A percentile compares a stretch with the other conserved stretches of the same genome.
Conservation (phyloP, 2,113 vertebrate species). For the Girardinichthys multiradiatus region DNA sequence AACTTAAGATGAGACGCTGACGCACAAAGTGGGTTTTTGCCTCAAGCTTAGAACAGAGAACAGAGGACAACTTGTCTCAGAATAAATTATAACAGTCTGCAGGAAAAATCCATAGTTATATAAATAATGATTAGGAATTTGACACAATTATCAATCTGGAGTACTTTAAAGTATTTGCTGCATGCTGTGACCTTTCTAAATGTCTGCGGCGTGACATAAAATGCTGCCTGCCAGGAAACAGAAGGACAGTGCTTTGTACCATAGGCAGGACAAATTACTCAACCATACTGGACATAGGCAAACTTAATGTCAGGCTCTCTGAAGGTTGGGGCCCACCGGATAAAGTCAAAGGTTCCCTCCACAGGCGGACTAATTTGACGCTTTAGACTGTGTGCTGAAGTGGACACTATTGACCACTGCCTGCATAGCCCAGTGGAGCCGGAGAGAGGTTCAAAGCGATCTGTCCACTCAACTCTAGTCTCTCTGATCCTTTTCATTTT, state of each 20-base stretch:
- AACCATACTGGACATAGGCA: slow-evolving; percentile 40
- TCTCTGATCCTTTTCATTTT: slow-evolving; percentile 59
- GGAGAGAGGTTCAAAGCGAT: slow-evolving; percentile 68
- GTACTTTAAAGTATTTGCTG: slow-evolving; percentile 42
- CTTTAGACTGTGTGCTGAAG: slow-evolving; percentile 61
- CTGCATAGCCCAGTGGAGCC: slow-evolving; percentile 37
- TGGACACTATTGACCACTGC: slow-evolving; percentile 66
- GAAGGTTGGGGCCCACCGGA: slow-evolving; percentile 56
- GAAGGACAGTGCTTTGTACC: slow-evolving; percentile 27
- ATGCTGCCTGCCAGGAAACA: slow-evolving; percentile 28
- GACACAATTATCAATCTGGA: slow-evolving; percentile 53
- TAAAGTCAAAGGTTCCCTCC: slow-evolving; percentile 64
- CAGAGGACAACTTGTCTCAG: slow-evolving; percentile 14
- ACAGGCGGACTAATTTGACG: slow-evolving; percentile 65
- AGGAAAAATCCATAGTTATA: slow-evolving; percentile 44
- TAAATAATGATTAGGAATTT: slow-evolving; percentile 46
- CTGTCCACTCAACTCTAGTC: slow-evolving; percentile 56
- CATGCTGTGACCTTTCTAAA: slow-evolving; percentile 61
- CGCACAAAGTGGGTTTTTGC: slow-evolving; percentile 26
- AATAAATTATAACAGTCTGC: slow-evolving; percentile 24
- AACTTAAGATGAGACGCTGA: slow-evolving; percentile 25
- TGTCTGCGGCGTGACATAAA: slow-evolving; percentile 40
- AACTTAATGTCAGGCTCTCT: slow-evolving; percentile 68
- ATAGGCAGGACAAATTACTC: slow-evolving; percentile 56
- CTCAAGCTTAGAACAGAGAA: neutral